Conservation (phyloP, 2,113 vertebrate species). For the Ciconia maguari region DNA sequence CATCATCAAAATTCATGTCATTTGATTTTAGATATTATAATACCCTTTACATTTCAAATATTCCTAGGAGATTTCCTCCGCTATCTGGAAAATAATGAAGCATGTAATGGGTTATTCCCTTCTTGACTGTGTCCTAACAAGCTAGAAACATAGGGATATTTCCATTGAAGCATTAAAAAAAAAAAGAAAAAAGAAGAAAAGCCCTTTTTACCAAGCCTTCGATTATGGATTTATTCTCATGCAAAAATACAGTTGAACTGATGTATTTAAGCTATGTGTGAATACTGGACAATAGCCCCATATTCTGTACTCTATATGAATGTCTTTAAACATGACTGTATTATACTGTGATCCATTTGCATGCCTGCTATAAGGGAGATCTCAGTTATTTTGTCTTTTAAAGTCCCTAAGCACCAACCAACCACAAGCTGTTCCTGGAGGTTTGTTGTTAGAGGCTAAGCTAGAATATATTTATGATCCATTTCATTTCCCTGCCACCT, state of each 20-base stretch:
- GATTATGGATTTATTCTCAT: neutral
- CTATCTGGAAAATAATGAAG: slow-evolving; percentile 57
- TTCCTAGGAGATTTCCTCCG: slow-evolving; percentile 25
- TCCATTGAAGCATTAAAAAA: neutral
- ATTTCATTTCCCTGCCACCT: neutral
- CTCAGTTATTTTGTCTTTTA: neutral
- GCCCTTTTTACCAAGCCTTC: neutral
- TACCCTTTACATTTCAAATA: slow-evolving; percentile 18
- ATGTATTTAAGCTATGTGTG: neutral
- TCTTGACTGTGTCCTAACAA: slow-evolving; percentile 6
- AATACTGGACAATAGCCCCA: neutral
- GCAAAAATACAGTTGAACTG: neutral
- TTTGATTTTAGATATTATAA: slow-evolving; percentile 6
- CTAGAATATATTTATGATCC: neutral
- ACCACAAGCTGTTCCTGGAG: neutral
- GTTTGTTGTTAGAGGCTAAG: neutral
- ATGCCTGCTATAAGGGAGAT: neutral
- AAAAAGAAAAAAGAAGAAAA: neutral
- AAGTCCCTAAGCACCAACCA: neutral
- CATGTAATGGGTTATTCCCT: slow-evolving; percentile 34
- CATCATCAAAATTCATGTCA: slow-evolving; percentile 28
- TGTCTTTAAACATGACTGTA: neutral
- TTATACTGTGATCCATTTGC: neutral
- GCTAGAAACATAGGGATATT: neutral
- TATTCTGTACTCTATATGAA: neutral